Evolutionary conservation across 2,888 invertebrate genomes (phyloP), one percentile per base, ranked within the genome.

Genomic region (Drosophila yooni): DNA sequence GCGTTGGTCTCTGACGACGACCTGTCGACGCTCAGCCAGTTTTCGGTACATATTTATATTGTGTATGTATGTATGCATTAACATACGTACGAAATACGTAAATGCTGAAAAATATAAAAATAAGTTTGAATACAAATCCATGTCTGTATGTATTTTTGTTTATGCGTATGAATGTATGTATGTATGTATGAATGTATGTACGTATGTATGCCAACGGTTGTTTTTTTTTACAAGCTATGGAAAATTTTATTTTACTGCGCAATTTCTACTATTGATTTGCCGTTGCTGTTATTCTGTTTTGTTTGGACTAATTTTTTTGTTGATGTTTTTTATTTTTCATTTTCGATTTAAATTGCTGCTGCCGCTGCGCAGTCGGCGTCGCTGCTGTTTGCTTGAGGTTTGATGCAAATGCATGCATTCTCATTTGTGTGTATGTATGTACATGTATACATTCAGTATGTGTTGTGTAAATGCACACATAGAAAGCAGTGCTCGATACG

Each of bases 191-290:
- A 54, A 38, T 21, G 34, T 59, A 53, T 52, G n/a, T 58, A 38
- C 36, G 52, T 40, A 64, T 56, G 58, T 73, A 56, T 82, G 63
- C 70, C 86, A 81, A 75, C 71, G 68, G 64, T 70, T 82, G 33
- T 33, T 3, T 21, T 78, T 83, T 58, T 83, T 43, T 69, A 64
- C 70, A 81, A 76, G 76, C 84, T 75, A 56, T 88, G 83, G 87
- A 83, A 88, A 81, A 78, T 79, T 77, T 88, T 79, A 61, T 70
- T 80, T 80, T 82, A 68, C 89, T 85, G 85, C 85, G 85, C 85
- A 85, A 87, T 85, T 85, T 85, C 87, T 82, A 68, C 73, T 80
- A 87, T 87, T 86, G 82, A 81, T 88, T 83, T 72, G 71, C 71
- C 34, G 61, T 58, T 65, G 59, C 48, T 71, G 56, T 60, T 62